phyloP scores from a whole-genome alignment of 2,113 vertebrate species.

The Hippocampus barbouri region DNA sequence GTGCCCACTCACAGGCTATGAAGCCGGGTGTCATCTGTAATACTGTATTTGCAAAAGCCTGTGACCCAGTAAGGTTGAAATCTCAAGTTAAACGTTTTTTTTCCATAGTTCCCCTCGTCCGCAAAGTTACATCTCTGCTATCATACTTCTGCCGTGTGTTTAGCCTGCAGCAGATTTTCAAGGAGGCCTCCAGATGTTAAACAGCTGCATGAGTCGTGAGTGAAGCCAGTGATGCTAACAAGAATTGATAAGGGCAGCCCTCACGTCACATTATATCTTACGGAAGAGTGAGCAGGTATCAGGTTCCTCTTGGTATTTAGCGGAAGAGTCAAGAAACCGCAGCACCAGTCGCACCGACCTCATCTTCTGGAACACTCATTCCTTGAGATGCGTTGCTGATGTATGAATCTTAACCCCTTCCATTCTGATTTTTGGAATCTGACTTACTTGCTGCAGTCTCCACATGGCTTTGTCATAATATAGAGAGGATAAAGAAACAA shows the following conservation, averaged over 20 bases:
- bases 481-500: background rate
- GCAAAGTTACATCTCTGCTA: constrained; percentile 4
- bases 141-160: constrained; percentile 9
- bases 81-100: background rate
- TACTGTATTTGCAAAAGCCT: background rate
- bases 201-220: constrained; percentile 40
- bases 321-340: constrained; percentile 31
- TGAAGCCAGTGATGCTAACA: constrained; percentile 54
- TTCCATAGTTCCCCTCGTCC: background rate
- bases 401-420: background rate
- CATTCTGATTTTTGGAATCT: background rate
- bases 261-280: constrained; percentile 56
- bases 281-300: constrained; percentile 45
- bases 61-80: no score
- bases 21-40: constrained; percentile 5
- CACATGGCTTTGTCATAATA: background rate
- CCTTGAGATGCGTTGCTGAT: constrained; percentile 8
- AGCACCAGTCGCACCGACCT: constrained; percentile 2
- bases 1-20: background rate
- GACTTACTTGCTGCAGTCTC: background rate
- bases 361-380: constrained; percentile 20
- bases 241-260: constrained; percentile 60
- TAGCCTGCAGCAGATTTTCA: constrained; percentile 11
- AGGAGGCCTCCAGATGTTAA: constrained; percentile 38
- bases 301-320: constrained; percentile 36